Evolutionary conservation across 2,113 vertebrate species (phyloP), one percentile per base, ranked within the genome.

Genomic region (Mirza zaza): DNA sequence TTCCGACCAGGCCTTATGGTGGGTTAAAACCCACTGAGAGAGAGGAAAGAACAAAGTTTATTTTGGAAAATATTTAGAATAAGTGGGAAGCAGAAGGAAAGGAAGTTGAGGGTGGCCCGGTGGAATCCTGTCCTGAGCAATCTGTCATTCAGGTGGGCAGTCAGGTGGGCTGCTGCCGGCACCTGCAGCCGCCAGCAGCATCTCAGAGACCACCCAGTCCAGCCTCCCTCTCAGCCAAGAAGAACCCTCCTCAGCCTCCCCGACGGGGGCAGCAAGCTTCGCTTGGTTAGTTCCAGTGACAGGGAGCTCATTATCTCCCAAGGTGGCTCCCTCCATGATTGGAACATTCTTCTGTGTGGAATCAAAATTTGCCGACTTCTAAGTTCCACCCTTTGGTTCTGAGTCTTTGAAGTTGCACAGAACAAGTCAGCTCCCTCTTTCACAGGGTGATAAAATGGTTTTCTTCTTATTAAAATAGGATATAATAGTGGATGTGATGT

Each of bases 381-480:
- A 11, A n/a, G 79, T 70, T 57, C 39, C 25, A 18, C 25, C 48
- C 21, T 63, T 48, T 79, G 55, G 45, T 36, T 91, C 93, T 85
- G 76, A 29, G 65, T 61, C 70, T 92, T 63, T 8, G 75, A 94
- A 83, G 87, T 65, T 27, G 17, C 57, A 23, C 23, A 34, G 55
- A 92, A 18, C 42, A 13, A 45, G 29, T 52, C 50, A 71, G 27
- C 25, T 59, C 29, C 90, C 50, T 36, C 73, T 90, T 87, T 84
- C 50, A 55, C 29, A 11, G 10, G 80, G 67, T 15, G 68, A 50
- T 82, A 55, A 73, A 71, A 14, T 36, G 25, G 52, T 57, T 75
- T 86, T 82, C 48, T 76, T 82, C 29, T 34, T n/a, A 9, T 87
- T 65, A 52, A 92, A 92, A 81, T 29, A 81, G 36, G 25, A 63